Conservation (phyloP, 2,797 vertebrate species). For the Meriones psammophilus region DNA sequence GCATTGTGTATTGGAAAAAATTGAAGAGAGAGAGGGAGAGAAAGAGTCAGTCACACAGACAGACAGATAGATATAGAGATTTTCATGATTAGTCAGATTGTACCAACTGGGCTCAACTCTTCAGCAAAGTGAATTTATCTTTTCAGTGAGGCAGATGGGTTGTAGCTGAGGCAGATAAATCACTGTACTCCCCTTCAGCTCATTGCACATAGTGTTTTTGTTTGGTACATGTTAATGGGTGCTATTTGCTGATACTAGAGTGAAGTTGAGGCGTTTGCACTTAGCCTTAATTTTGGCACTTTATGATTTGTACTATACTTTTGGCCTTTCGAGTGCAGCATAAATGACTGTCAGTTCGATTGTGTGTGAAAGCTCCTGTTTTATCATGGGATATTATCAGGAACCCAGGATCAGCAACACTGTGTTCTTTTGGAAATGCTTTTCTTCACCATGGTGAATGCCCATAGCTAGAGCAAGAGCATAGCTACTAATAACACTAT, state of each 20-base stretch:
- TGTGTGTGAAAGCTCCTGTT: slow-evolving; percentile 76
- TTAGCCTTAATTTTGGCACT: slow-evolving; percentile 78
- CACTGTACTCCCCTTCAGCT: neutral
- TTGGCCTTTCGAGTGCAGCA: slow-evolving; percentile 63
- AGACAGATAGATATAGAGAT: neutral
- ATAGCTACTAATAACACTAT: slow-evolving; percentile 74
- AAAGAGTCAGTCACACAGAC: neutral
- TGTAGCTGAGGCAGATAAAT: slow-evolving; percentile 10
- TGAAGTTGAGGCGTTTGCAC: slow-evolving; percentile 73
- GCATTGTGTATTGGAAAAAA: neutral
- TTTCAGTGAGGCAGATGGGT: slow-evolving; percentile 30
- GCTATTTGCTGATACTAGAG: slow-evolving; percentile 70
- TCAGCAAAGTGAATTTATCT: slow-evolving; percentile 57
- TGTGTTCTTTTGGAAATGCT: slow-evolving; percentile 74
- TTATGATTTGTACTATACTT: slow-evolving; percentile 68
- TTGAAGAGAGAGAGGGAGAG: neutral
- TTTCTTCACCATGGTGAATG: slow-evolving; percentile 75
- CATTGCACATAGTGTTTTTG: slow-evolving; percentile 44
- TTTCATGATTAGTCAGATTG: neutral
- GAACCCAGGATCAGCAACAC: slow-evolving; percentile 63
- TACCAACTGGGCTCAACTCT: slow-evolving; percentile 21
- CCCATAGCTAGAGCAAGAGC: slow-evolving; percentile 79
- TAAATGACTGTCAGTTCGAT: slow-evolving; percentile 69
- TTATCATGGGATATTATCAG: slow-evolving; percentile 7
- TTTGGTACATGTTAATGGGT: slow-evolving; percentile 71